These are phyloP conservation scores for Butorides virescens DNA, from an alignment of 2,113 vertebrate genomes.

Conservation along the genomic window DNA sequence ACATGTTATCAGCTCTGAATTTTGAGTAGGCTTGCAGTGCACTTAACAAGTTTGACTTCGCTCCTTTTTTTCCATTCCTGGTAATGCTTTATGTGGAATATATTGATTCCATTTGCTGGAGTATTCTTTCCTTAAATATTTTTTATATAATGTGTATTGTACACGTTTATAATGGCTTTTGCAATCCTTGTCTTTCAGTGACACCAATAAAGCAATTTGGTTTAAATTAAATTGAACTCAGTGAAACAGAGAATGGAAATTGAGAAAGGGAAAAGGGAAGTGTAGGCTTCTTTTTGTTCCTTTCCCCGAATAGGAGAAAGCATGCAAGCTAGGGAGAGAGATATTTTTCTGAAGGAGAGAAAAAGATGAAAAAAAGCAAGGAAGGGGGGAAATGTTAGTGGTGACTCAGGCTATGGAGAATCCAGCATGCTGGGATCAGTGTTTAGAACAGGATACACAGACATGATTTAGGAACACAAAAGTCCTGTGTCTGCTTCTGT, in stretches of 20 bases:
- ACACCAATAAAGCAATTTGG: conserved; percentile 62
- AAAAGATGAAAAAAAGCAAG: background rate
- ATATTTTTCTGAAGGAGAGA: background rate
- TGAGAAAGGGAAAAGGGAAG: background rate
- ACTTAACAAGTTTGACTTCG: conserved; percentile 7
- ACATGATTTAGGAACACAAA: background rate
- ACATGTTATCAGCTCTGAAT: background rate
- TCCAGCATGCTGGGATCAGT: background rate
- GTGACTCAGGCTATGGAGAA: background rate
- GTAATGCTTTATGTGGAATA: conserved; percentile 22
- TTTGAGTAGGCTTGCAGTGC: background rate
- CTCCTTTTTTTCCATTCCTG: background rate
- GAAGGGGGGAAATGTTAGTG: background rate
- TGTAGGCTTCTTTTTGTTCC: too few species aligned
- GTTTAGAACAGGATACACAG: background rate
- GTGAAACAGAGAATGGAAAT: background rate
- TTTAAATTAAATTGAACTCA: conserved; percentile 50
- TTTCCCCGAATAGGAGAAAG: too few species aligned
- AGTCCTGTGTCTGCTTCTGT: background rate
- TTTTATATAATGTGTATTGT: conserved; percentile 33
- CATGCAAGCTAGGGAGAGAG: background rate
- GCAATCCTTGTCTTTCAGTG: background rate
- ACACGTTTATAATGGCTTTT: conserved; percentile 1
- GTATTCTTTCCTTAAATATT: conserved; percentile 60
- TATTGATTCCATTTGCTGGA: conserved; percentile 66